Conservation (phyloP, 2,113 vertebrate genomes). For the Sebastes schlegelii region DNA sequence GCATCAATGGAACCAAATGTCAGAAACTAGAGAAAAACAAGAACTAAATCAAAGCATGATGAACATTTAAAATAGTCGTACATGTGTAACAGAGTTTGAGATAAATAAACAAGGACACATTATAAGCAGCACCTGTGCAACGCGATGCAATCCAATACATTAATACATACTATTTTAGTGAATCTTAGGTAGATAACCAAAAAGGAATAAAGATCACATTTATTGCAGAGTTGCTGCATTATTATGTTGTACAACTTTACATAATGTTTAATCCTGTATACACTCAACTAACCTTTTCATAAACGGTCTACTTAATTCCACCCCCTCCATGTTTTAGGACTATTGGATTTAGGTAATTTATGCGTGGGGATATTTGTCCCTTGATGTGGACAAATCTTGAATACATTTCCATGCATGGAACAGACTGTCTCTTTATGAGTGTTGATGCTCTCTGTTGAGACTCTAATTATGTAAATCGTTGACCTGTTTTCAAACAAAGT, state of each 20-base stretch:
- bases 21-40: neutral
- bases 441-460: neutral
- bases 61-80: neutral
- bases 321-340: neutral
- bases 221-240: neutral
- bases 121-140: neutral
- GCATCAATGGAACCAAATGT: neutral
- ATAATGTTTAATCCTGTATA: neutral
- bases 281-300: neutral
- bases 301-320: neutral
- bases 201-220: neutral
- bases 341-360: neutral
- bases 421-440: conserved; percentile 5
- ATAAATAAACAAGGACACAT: neutral
- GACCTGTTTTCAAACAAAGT: conserved; percentile 23
- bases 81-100: neutral
- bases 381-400: neutral
- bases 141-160: neutral
- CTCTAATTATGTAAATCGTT: conserved; percentile 30
- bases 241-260: neutral
- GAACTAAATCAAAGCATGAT: neutral
- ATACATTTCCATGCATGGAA: neutral
- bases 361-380: neutral
- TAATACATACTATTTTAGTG: neutral
- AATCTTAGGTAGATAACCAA: neutral